Conservation (phyloP, 2,888 invertebrate genomes). For the Trissolcus japonicus region DNA sequence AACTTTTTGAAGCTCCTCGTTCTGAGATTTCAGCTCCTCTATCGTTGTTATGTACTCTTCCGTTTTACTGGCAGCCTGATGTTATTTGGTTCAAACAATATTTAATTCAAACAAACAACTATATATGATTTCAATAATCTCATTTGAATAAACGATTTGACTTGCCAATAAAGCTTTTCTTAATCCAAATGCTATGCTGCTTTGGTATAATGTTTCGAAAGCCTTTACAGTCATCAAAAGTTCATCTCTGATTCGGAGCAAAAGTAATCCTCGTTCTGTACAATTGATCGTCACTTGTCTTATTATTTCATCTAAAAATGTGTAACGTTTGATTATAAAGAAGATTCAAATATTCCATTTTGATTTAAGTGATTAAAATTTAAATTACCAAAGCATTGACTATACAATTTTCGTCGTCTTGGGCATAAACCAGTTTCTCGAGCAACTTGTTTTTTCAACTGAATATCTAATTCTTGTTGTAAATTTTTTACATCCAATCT, state of each 20-base stretch:
- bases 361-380: background rate
- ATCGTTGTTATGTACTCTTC: constrained; percentile 87
- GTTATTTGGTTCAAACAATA: background rate
- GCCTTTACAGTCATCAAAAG: constrained; percentile 97
- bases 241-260: constrained; percentile 95
- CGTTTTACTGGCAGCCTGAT: constrained; percentile 90
- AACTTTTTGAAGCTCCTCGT: constrained; percentile 78
- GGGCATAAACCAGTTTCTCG: constrained; percentile 98
- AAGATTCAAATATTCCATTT: background rate
- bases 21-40: constrained; percentile 82
- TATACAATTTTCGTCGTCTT: constrained; percentile 93
- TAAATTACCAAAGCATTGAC: constrained; percentile 90
- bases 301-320: constrained; percentile 85
- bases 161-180: constrained; percentile 93
- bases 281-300: constrained; percentile 98
- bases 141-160: background rate
- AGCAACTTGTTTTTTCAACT: constrained; percentile 93
- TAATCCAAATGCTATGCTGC: constrained; percentile 98
- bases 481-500: constrained; percentile 96
- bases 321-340: background rate
- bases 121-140: background rate
- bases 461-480: constrained; percentile 95
- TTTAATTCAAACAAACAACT: background rate
- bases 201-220: constrained; percentile 97
- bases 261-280: constrained; percentile 94